Evolutionary conservation across 2,113 vertebrate species (phyloP), one percentile per base, ranked within the genome.

Genomic region (Columba janthina): DNA sequence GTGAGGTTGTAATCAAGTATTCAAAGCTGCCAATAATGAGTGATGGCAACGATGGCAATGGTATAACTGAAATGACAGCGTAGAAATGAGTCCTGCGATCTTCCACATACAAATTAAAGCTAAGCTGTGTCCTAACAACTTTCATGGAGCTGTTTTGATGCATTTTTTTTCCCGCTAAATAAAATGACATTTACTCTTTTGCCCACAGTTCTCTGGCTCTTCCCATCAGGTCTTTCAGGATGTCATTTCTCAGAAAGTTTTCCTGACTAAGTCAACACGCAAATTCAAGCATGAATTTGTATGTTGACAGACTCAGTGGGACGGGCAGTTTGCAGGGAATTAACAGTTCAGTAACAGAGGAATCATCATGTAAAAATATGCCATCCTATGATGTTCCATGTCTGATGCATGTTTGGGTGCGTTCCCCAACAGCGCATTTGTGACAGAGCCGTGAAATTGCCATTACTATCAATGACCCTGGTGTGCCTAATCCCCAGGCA

Each of bases 21-120:
- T 87, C 86, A 76, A 75, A 66, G 57, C 76, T 97, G 87, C 78
- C 91, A 95, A 50, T 91, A 95, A 44, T 53, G 80, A 94, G 62
- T 86, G 92, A 93, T 84, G 70, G 2, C 89, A 78, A 64, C 10
- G 75, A 72, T 64, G 71, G 61, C 77, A 81, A 54, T 10, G 67
- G 54, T 84, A 54, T 25, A 50, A 22, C 71, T 44, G 48, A 44
- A 85, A 8, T 85, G 91, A 84, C 93, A 92, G 58, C 14, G 84
- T 28, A 76, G 66, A 61, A 91, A 69, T 16, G 44, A 81, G 78
- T 65, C 70, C 80, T 89, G 53, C 2, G 24, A 75, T 87, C 80
- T 77, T 8, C 64, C 53, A 48, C 3, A 9, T 34, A 61, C 16
- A 54, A 82, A 76, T 79, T 17, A 46, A 25, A 85, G 74, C 62